Base-by-base conservation (phyloP, 1,140 invertebrate genomes). In the Trissolcus basalis region DNA sequence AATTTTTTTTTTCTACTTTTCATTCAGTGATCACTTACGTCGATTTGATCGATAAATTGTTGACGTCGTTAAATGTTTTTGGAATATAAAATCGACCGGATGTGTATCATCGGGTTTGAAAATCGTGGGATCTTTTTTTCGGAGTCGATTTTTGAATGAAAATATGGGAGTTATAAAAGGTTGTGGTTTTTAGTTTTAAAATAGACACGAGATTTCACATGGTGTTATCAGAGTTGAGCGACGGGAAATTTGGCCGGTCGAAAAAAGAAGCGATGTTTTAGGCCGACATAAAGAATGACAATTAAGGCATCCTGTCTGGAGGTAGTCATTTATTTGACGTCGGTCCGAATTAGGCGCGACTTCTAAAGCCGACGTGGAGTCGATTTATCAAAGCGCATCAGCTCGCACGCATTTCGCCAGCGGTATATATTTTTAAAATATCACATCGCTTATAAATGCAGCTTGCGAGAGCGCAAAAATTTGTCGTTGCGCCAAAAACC, bases 401-500 rank as follows among this genome's bases (percentile, higher is more conserved):
- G 61, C 69, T 73, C 81, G 19, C 19, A 69, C 79, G 75, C 70
- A 70, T 79, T 69, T 75, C 54, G 63, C 71, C 71, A 47, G 59
- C 39, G 79, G 19, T 27, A 27, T 80, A 80, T 83, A 84, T 84
- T 83, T 84, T 82, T 81, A 83, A 83, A 79, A 83, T 79, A 61
- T 71, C 63, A 56, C 39, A 50, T 49, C 70, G 55, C 19, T 71
- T 81, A 73, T 80, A 69, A 59, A 64, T 45, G 63, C 56, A 12
- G n/a, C 53, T 53, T 77, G 67, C 81, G 73, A 6, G 2, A 63
- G 45, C 56, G 77, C 70, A 80, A 84, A 84, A 84, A 77, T 82
- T 86, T 86, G 84, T 86, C 83, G 80, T 82, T 84, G 82, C 78
- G 84, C 83, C 84, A 86, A 82, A 83, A 83, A 81, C 56, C 83